phyloP scores from a whole-genome alignment of 1,140 invertebrate species.

The Laodelphax striatellus region DNA sequence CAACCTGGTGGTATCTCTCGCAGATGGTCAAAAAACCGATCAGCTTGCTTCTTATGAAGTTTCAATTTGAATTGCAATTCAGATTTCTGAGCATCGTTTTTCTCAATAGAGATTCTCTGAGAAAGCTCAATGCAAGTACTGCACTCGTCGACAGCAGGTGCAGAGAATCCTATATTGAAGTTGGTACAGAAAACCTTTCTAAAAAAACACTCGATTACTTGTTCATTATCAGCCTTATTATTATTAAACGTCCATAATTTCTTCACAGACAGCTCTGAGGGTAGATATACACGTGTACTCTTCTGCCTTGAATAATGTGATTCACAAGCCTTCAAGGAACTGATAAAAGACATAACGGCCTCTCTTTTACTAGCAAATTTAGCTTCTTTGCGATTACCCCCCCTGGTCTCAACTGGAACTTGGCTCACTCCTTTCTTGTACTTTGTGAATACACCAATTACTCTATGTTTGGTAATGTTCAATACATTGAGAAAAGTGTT shows the following conservation, averaged over 20 bases:
- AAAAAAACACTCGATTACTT: not conserved
- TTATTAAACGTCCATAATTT: not conserved
- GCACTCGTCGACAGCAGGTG: not conserved
- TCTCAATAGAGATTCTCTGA: not conserved
- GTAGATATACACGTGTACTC: not conserved
- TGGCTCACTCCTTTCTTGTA: not conserved
- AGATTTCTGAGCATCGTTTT: not conserved
- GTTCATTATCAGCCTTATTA: not conserved
- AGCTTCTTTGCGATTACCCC: not conserved
- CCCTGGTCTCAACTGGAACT: not conserved
- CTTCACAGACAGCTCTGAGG: not conserved
- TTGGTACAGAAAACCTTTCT: not conserved
- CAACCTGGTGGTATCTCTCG: not conserved
- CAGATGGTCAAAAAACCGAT: not conserved
- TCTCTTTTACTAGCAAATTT: not conserved
- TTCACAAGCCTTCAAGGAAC: not conserved
- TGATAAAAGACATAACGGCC: not conserved
- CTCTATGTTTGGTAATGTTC: not conserved
- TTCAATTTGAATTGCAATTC: not conserved
- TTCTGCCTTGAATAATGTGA: not conserved
- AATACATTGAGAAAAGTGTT: not conserved
- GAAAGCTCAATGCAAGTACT: not conserved
- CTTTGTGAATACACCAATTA: not conserved
- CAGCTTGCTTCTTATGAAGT: not conserved
- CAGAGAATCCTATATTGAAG: not conserved